Base-by-base conservation (phyloP, 2,797 vertebrate genomes). In the Staurois parvus region DNA sequence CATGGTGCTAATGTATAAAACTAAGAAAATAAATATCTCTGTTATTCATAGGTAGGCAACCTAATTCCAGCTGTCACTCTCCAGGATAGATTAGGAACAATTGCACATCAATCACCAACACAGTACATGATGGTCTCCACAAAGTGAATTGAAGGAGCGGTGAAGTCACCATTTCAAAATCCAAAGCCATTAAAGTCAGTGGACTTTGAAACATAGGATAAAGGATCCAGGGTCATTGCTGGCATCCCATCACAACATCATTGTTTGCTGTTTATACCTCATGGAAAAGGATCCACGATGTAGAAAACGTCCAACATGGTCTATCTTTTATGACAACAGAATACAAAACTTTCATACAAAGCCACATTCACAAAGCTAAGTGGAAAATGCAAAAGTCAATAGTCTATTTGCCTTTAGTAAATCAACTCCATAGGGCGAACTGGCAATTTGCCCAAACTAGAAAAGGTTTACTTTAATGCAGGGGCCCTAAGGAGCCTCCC, bases 281-380 rank as follows among this genome's bases (percentile, higher is more conserved):
- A 85, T 84, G 79, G 59, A 86, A 92, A 87, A 76, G 88, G 89
- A 76, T 87, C 89, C 0, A 37, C 15, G 90, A 91, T 7, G 32
- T 48, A 77, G 92, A 92, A 75, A 92, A 92, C 0, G 34, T 84
- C 37, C 37, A 37, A 37, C 37, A 9, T 37, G 92, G 92, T 12
- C 92, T 91, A 0, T 70, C 72, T 0, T 93, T 89, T 81, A 91
- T 92, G 92, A 89, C 90, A 0, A 91, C 92, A 0, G 92, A 94
- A 64, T 92, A 92, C 9, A 88, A 81, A 32, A 89, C 32, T 4
- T 10, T 10, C 37, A 37, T 9, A 37, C 8, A 9, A 37, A 37
- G 37, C 37, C 37, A 37, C 37, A 37, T 37, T 37, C 37, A 37
- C 5, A 37, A 37, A 37, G 6, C 37, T 37, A 37, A 37, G 10